Evolutionary conservation across 2,888 invertebrate species (phyloP).

Genomic region (Drosophila mercatorum): DNA sequence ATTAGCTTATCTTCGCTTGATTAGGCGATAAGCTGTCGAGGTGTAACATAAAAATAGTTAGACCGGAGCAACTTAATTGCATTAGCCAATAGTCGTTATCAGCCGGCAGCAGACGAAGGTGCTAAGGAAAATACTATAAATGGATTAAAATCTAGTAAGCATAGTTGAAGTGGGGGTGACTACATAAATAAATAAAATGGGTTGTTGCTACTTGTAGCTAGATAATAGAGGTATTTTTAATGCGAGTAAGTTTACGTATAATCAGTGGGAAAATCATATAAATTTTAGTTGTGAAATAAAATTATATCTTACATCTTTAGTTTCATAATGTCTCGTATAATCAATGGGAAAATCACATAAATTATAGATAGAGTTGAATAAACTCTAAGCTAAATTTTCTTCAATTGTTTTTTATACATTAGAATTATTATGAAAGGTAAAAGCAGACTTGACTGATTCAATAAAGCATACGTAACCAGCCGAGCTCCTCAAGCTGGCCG

Average conservation of each 20-base stretch:
- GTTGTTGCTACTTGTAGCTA: background rate
- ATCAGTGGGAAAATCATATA: background rate
- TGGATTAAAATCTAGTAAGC: background rate
- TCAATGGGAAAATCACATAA: no score
- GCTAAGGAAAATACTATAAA: background rate
- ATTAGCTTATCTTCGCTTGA: constrained; percentile 12
- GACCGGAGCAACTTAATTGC: background rate
- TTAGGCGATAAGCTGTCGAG: background rate
- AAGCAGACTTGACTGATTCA: no score
- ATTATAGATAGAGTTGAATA: no score
- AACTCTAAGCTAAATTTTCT: no score
- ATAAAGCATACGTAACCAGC: no score
- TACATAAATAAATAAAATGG: background rate
- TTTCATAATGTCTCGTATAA: no score
- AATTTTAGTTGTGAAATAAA: background rate
- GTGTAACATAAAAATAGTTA: constrained; percentile 21
- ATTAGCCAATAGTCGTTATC: background rate
- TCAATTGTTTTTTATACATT: no score
- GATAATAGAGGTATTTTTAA: background rate
- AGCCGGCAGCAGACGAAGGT: background rate
- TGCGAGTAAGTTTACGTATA: background rate
- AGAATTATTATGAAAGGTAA: no score
- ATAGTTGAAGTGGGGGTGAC: background rate
- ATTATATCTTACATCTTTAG: background rate
- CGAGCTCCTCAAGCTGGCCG: background rate